These are phyloP conservation scores for Salpingus planirostris DNA, from an alignment of 2,888 invertebrate genomes.

Conservation along the genomic window DNA sequence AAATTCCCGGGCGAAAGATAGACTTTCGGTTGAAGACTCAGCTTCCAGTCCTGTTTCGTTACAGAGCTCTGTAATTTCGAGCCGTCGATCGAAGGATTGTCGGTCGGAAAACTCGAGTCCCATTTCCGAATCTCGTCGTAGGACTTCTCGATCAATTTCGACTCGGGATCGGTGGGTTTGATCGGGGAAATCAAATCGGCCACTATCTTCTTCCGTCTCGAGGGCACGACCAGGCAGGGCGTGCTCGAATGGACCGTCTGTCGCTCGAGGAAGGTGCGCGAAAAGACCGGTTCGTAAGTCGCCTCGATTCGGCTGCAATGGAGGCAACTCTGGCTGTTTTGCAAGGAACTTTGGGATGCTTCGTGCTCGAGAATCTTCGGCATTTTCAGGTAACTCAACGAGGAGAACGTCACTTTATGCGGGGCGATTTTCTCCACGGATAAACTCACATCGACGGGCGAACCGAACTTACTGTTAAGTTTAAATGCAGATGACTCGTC, in stretches of 20 bases:
- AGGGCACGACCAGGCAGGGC: too few relatives aligned
- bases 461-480: conserved; percentile 11
- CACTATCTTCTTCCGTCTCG: too few relatives aligned
- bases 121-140: conserved; percentile 13
- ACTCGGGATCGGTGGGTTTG: conserved; percentile 1
- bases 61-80: too few relatives aligned
- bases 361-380: too few relatives aligned
- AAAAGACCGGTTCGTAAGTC: conserved; percentile 9
- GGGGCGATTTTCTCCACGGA: conserved; percentile 16
- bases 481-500: neutral
- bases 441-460: conserved; percentile 15
- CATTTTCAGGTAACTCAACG: conserved; percentile 9
- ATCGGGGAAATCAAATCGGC: conserved; percentile 7
- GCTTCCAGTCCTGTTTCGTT: too few relatives aligned
- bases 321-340: neutral
- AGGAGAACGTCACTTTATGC: conserved; percentile 1
- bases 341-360: too few relatives aligned
- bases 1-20: too few relatives aligned
- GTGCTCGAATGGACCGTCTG: conserved; percentile 18
- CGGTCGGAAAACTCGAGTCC: conserved; percentile 8
- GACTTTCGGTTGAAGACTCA: too few relatives aligned
- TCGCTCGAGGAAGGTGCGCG: conserved; percentile 14
- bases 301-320: neutral
- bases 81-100: neutral
- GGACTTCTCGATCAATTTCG: conserved; percentile 11